Evolutionary conservation across 2,888 invertebrate genomes (phyloP), one percentile per base, ranked within the genome.

Genomic region (Apotomis turbidana): DNA sequence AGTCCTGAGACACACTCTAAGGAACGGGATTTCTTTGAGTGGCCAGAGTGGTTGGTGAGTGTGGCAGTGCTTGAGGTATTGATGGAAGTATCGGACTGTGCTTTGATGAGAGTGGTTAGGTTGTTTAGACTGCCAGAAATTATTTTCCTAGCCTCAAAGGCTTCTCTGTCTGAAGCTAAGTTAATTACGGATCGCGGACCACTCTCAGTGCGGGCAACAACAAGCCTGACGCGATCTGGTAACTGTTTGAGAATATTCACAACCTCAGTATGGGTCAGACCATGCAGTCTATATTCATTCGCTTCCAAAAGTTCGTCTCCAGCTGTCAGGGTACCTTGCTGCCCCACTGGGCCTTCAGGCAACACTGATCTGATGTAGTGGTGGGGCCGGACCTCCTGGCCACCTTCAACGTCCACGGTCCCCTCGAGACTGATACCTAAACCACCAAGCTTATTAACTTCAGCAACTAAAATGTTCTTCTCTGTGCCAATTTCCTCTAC

Each of bases 271-370:
- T 99, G 99, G 82, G 98, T 97, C 78, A 99, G 95, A 12, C 99
- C 99, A 76, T 98, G 95, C 71, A 99, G 93, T 83, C 97, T 95
- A 82, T 97, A 96, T 74, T 99, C 98, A 87, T 99, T 99, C 1
- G 98, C 99, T 96, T 99, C 97, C 74, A 99, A 94, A 51, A 99
- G 94, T 91, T 99, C 99, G 89, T 99, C 99, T 12, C 99, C 99
- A 70, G 98, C 97, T 82, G 95, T 95, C n/a, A 99, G 94, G 72
- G 95, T 95, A 3, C 97, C 98, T 85, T 98, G 98, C 78, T 96
- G 95, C 1, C 99, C 99, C 0, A 99, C 99, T 0, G 99, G 99
- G 4, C 99, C 99, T 84, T 99, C 98, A 8, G 98, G 97, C 74
- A 99, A 94, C 78, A 99, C 98, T 49, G 98, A 98, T 78, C 99